phyloP scores from a whole-genome alignment of 2,888 invertebrate species.

The Sphaerophoria taeniata region DNA sequence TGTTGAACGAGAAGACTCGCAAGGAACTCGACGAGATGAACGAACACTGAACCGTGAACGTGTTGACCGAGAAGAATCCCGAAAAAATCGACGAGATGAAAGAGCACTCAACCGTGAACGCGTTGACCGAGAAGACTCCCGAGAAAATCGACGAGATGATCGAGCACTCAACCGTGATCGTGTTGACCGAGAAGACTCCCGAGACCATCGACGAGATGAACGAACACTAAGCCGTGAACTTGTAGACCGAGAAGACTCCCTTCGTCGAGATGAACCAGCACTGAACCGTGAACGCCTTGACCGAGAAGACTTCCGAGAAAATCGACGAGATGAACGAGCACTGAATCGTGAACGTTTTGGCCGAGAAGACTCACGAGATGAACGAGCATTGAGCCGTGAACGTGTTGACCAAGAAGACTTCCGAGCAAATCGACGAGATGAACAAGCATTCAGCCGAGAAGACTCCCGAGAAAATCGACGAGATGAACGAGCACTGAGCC shows the following conservation, averaged over 20 bases:
- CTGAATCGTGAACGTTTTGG: neutral
- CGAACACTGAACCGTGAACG: too few species aligned
- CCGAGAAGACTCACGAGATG: neutral
- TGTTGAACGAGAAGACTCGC: too few species aligned
- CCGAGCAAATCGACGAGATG: neutral
- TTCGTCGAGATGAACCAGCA: too few species aligned
- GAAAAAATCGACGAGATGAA: constrained; percentile 1
- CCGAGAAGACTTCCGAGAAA: neutral
- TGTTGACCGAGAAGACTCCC: constrained; percentile 15
- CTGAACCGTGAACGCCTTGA: neutral
- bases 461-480: neutral
- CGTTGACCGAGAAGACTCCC: neutral
- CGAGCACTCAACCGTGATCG: neutral
- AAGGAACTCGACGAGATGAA: too few species aligned
- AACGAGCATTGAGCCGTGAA: neutral
- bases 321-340: neutral
- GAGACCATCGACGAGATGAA: neutral
- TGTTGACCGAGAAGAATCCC: constrained; percentile 4
- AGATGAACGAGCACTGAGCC: neutral
- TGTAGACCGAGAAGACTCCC: too few species aligned
- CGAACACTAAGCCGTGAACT: neutral
- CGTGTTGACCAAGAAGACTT: constrained; percentile 12
- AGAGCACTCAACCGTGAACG: neutral
- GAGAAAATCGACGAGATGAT: neutral
- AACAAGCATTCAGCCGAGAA: neutral